Evolutionary conservation across 2,797 vertebrate genomes (phyloP).

Genomic region (Sebastes matsubarae): DNA sequence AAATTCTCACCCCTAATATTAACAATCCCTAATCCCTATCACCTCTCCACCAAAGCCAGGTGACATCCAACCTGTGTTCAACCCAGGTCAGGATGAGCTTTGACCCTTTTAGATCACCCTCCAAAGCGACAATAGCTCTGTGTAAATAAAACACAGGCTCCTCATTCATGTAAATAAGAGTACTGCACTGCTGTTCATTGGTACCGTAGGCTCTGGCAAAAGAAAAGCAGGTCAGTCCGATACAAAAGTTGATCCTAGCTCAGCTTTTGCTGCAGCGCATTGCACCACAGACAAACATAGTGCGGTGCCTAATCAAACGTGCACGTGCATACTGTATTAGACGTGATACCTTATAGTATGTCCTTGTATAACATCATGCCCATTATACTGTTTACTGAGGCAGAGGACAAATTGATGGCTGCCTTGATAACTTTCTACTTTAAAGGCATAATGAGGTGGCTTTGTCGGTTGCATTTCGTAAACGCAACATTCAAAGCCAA

Average conservation of each 20-base stretch:
- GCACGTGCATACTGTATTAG: not conserved
- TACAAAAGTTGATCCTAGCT: not conserved
- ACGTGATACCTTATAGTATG: not conserved
- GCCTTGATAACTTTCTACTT: not conserved
- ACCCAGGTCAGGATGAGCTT: not conserved
- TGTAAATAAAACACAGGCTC: not conserved
- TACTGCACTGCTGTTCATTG: not conserved
- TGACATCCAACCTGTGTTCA: not conserved
- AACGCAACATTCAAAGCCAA: no score
- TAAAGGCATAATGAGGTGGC: not conserved
- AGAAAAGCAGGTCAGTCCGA: not conserved
- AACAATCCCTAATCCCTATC: not conserved
- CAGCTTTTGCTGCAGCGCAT: not conserved
- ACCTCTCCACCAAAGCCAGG: not conserved
- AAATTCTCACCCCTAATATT: not conserved
- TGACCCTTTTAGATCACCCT: not conserved
- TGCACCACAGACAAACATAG: not conserved
- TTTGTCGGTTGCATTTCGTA: not conserved
- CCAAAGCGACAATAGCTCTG: not conserved
- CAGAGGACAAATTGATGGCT: not conserved
- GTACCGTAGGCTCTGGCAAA: not conserved
- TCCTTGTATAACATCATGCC: not conserved
- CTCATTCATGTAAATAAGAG: not conserved
- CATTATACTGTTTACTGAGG: not conserved
- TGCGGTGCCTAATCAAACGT: not conserved